These are phyloP conservation scores for Aproaerema taeniolella DNA, from an alignment of 2,888 invertebrate genomes.

Conservation along the genomic window DNA sequence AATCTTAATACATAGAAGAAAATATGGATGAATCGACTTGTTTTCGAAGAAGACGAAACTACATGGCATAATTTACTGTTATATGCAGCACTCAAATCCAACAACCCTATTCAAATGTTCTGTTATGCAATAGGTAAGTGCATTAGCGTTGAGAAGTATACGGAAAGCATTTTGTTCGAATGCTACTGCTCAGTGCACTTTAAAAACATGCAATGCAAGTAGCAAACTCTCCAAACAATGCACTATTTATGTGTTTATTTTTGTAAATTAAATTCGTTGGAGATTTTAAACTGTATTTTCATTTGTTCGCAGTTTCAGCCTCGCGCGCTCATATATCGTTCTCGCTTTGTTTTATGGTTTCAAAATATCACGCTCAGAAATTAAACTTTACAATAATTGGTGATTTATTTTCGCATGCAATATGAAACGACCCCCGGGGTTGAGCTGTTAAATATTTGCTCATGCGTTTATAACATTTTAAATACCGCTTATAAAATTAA, in stretches of 20 bases:
- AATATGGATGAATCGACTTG: too few relatives aligned
- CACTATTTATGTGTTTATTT: conserved; percentile 1
- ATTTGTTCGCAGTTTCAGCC: neutral
- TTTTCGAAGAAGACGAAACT: too few relatives aligned
- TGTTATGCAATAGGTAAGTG: neutral
- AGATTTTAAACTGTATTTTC: conserved; percentile 2
- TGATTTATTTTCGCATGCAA: neutral
- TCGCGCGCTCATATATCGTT: neutral
- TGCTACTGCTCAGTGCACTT: neutral
- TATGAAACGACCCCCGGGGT: neutral
- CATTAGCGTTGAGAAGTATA: neutral
- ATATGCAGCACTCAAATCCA: neutral
- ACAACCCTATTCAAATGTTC: neutral
- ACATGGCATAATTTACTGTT: neutral
- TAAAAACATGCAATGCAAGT: conserved; percentile 1
- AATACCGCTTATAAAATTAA: neutral
- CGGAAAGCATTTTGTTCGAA: neutral
- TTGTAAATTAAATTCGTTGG: conserved; percentile 7
- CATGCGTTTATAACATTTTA: neutral
- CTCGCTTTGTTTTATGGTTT: neutral
- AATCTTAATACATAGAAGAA: too few relatives aligned
- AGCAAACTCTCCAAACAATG: conserved; percentile 5
- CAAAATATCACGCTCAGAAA: neutral
- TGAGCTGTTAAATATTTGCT: neutral
- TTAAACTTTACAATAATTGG: neutral